phyloP scores from a whole-genome alignment of 2,113 vertebrate genomes.

The Rhynchomys soricoides region DNA sequence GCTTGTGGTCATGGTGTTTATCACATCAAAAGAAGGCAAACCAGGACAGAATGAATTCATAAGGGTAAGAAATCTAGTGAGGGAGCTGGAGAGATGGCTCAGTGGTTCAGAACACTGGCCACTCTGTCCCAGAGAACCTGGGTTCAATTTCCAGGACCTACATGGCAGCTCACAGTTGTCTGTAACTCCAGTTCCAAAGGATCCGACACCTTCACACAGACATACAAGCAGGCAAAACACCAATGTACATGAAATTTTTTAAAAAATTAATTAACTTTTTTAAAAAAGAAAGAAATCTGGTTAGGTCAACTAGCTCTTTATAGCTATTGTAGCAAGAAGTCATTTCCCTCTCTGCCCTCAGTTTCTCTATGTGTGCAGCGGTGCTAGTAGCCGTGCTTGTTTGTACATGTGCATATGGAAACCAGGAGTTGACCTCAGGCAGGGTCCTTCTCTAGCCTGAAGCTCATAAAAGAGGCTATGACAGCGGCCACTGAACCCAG shows the following conservation, averaged over 20 bases:
- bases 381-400: neutral
- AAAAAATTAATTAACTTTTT: neutral
- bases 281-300: neutral
- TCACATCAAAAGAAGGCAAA: neutral
- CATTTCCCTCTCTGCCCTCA: neutral
- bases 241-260: neutral
- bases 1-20: neutral
- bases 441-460: neutral
- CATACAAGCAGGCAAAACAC: neutral
- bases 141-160: neutral
- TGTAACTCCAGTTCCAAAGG: neutral
- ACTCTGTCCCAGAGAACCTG: neutral
- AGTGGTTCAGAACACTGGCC: neutral
- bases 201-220: neutral
- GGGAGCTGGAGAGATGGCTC: neutral
- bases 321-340: neutral
- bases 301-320: neutral
- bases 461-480: neutral
- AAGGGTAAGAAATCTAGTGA: slow-evolving; percentile 3
- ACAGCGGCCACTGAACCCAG: neutral
- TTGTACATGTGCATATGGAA: neutral
- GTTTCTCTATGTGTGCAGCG: neutral
- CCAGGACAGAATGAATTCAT: neutral
- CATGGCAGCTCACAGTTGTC: neutral
- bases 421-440: neutral